Conservation (phyloP, 1,140 invertebrate species). For the Hestina assimilis region DNA sequence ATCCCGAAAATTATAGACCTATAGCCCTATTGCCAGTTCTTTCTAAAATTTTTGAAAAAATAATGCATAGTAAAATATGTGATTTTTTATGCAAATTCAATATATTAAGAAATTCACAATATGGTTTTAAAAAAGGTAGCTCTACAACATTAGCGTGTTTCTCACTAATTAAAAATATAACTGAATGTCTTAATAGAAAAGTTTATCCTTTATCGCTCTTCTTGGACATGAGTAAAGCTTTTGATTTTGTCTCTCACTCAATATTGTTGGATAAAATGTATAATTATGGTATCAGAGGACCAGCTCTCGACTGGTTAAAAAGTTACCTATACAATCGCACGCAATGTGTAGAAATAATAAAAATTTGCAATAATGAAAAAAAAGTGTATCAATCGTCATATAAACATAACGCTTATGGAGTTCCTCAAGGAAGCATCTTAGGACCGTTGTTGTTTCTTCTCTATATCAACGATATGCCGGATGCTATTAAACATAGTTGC, state of each 20-base stretch:
- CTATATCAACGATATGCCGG: not conserved
- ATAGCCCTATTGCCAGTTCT: not conserved
- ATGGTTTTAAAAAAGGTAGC: not conserved
- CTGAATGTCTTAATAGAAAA: constrained; percentile 1
- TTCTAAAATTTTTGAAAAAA: constrained; percentile 7
- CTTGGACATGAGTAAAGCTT: not conserved
- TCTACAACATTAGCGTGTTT: constrained; percentile 1
- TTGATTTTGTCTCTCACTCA: not conserved
- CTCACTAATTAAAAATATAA: constrained; percentile 4
- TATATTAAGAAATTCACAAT: constrained; percentile 8
- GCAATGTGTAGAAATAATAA: not conserved
- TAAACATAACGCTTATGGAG: not conserved
- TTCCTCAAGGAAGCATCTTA: not conserved
- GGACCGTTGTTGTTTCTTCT: not conserved
- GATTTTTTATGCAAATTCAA: not conserved
- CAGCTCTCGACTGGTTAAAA: not conserved
- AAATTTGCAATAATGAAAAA: not conserved
- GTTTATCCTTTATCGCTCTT: not conserved
- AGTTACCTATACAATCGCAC: not conserved
- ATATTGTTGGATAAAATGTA: not conserved
- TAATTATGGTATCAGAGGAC: not conserved
- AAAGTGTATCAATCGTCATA: not conserved
- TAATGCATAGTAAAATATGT: constrained; percentile 4
- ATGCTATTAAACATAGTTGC: too few species aligned
- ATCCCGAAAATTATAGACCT: constrained; percentile 6